A percentile compares a stretch with the other conserved stretches of the same genome.
These are phyloP conservation scores for Sciurus carolinensis DNA, from an alignment of 2,797 vertebrate genomes.

Conservation along the genomic window DNA sequence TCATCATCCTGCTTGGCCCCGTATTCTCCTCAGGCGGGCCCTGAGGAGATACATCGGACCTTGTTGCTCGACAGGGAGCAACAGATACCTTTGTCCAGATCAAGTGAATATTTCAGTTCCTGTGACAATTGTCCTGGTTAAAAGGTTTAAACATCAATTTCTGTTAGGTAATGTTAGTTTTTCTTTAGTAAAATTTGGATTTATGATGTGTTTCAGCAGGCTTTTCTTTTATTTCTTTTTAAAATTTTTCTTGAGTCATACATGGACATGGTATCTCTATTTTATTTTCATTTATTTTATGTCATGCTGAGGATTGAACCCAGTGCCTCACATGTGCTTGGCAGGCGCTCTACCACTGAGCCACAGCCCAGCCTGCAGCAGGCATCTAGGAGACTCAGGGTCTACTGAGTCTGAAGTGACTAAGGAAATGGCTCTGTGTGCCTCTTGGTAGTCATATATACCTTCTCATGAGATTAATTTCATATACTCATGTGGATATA, in stretches of 20 bases:
- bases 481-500: background rate
- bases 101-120: background rate
- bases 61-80: too few species aligned
- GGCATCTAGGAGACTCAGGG: background rate
- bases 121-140: background rate
- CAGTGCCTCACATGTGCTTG: too few species aligned
- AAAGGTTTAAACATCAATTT: background rate
- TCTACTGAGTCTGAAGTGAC: background rate
- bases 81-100: background rate
- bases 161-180: background rate
- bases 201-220: background rate
- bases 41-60: too few species aligned
- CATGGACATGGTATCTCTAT: too few species aligned
- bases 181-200: background rate
- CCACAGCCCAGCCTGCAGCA: too few species aligned
- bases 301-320: too few species aligned
- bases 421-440: background rate
- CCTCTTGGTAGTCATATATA: background rate
- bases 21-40: too few species aligned
- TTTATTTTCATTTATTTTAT: too few species aligned
- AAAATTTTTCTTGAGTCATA: too few species aligned
- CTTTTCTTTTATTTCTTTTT: background rate
- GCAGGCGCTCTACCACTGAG: too few species aligned
- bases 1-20: too few species aligned
- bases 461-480: slow-evolving; percentile 36